Conservation (phyloP, 2,888 invertebrate genomes). For the Drosophila tripunctata region DNA sequence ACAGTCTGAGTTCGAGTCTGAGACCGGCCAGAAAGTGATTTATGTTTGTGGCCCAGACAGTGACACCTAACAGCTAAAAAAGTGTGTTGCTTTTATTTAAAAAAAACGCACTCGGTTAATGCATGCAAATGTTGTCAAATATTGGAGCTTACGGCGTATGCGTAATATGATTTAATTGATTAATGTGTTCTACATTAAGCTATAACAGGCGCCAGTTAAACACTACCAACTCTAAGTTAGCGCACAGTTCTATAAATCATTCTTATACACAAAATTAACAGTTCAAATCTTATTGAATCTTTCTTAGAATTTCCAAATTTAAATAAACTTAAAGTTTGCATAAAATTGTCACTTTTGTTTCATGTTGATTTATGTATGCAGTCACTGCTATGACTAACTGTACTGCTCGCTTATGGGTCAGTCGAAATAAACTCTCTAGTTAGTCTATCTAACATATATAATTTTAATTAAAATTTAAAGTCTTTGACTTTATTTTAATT, state of each 20-base stretch:
- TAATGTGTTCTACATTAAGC: slow-evolving; percentile 38
- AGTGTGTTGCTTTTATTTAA: slow-evolving; percentile 58
- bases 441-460: not conserved
- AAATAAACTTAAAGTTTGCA: not conserved
- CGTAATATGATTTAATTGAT: slow-evolving; percentile 55
- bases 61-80: slow-evolving; percentile 69
- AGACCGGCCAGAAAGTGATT: slow-evolving; percentile 49
- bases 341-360: not conserved
- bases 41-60: slow-evolving; percentile 67
- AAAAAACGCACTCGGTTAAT: slow-evolving; percentile 5
- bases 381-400: not conserved
- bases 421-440: not conserved
- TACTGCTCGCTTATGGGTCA: not conserved
- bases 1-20: slow-evolving; percentile 4
- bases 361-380: not conserved
- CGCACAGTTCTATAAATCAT: not conserved
- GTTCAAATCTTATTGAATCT: not conserved
- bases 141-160: slow-evolving; percentile 51
- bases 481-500: not conserved
- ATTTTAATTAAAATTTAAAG: not conserved
- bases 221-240: slow-evolving; percentile 22
- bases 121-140: slow-evolving; percentile 15
- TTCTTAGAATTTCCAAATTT: not conserved
- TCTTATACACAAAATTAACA: not conserved
- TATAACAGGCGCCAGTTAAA: slow-evolving; percentile 52